These are phyloP conservation scores for Sebastes itinus DNA, from an alignment of 2,797 vertebrate species.

Conservation along the genomic window DNA sequence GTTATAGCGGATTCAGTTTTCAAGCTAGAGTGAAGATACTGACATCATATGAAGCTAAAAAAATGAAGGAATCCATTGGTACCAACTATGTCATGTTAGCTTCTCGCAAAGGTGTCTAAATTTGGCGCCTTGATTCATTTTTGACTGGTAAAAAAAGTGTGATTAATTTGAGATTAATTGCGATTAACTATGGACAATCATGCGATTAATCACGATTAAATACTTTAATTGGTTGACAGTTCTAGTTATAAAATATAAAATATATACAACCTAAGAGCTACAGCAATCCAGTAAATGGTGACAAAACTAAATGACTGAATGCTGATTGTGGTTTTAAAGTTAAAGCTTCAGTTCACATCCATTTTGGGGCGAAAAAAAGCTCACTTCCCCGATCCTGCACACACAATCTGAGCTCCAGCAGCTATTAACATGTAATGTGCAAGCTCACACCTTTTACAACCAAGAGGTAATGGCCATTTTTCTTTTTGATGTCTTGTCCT, in stretches of 20 bases:
- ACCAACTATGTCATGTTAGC: no score
- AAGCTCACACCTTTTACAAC: slow-evolving; percentile 66
- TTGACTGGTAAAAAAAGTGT: fast-evolving
- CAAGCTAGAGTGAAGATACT: no score
- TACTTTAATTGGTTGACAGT: no score
- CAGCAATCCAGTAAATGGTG: background rate
- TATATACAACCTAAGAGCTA: background rate
- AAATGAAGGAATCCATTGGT: no score
- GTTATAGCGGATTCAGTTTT: no score
- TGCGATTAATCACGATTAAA: no score
- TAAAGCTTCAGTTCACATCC: background rate
- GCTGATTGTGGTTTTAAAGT: background rate
- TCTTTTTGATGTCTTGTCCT: slow-evolving; percentile 74
- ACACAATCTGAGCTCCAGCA: slow-evolving; percentile 20
- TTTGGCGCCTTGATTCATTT: no score
- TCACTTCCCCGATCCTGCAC: background rate
- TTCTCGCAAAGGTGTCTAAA: fast-evolving
- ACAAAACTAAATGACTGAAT: background rate
- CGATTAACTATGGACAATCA: no score
- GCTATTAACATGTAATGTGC: slow-evolving; percentile 61
- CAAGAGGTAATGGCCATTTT: slow-evolving; percentile 60
- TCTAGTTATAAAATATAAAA: background rate
- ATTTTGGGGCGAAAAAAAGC: background rate
- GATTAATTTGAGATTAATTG: no score
- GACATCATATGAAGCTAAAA: no score